Evolutionary conservation across 2,797 vertebrate species (phyloP), one percentile per base, ranked within the genome.

Genomic region (Bradypodion ventrale): DNA sequence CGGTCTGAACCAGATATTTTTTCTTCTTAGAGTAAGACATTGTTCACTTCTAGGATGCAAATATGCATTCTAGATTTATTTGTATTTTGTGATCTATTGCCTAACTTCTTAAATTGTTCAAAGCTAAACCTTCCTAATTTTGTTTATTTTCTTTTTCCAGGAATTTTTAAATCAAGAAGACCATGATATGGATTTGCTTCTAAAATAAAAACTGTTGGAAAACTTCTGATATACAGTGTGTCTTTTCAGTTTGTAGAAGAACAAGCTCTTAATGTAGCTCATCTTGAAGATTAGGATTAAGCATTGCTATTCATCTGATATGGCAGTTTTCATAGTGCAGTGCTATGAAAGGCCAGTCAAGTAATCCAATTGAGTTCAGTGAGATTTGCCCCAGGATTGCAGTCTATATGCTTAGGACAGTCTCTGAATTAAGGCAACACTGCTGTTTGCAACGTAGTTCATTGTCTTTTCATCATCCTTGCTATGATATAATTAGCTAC

Each of bases 141-240:
- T 27, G 10, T 69, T 85, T 83, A 21, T 90, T 82, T 79, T 80
- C 21, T 40, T n/a, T 59, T 10, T 68, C n/a, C 60, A 96, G 96
- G 95, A 96, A 96, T 49, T 96, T 96, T 70, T 96, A 90, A 95
- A 8, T 56, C 85, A 87, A 88, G 89, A 86, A 86, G 62, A 75
- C 15, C 1, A 2, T 0, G 0, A 16, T 7, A 1, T 75, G 87
- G 46, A 78, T 63, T 52, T 88, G 85, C 83, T 87, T 73, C 23
- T 92, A 86, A 96, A 96, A 94, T 94, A 94, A 93, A 73, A 96
- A 96, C 85, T 89, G 65, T 88, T 92, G 0, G 76, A 82, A 87
- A 52, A 8, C 82, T 12, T 32, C 6, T 70, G 60, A 27, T 86
- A 78, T 40, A 1, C 44, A n/a, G 63, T 72, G 63, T 44, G 70